Percentiles rank a stretch among this genome's conserved stretches.
These are phyloP conservation scores for Grapholita molesta DNA, from an alignment of 1,140 invertebrate species.

Conservation along the genomic window DNA sequence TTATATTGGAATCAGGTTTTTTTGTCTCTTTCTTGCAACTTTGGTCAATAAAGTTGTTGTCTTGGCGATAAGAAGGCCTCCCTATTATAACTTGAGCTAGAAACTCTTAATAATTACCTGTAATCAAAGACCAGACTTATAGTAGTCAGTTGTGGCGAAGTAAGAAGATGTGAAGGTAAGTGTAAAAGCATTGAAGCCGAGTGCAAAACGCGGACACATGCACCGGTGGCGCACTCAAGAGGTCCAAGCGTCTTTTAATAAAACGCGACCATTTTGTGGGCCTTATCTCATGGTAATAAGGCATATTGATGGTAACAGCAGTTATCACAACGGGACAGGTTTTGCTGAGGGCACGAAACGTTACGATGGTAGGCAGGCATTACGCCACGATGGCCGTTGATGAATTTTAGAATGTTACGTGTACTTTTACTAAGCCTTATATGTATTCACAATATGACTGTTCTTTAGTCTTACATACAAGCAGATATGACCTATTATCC, in stretches of 20 bases:
- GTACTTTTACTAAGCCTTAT: no score
- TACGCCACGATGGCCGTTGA: background rate
- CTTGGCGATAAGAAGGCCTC: background rate
- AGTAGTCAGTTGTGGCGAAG: background rate
- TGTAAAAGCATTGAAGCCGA: background rate
- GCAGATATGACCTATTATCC: no score
- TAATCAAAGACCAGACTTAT: background rate
- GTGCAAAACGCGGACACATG: conserved; percentile 29
- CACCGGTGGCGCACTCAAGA: conserved; percentile 29
- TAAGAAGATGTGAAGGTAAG: background rate
- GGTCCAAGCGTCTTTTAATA: background rate
- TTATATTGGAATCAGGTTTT: background rate
- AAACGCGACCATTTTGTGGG: background rate
- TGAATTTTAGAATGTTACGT: background rate
- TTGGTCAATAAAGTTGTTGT: background rate
- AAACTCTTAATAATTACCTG: background rate
- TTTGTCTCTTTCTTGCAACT: background rate
- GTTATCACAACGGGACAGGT: background rate
- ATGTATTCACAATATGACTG: no score
- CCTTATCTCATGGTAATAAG: background rate
- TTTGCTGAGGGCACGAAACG: background rate
- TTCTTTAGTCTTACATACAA: no score
- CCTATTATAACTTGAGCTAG: background rate
- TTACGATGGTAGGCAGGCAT: background rate
- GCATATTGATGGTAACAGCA: background rate